Conservation (phyloP, 2,888 invertebrate genomes). For the Andrena flavipes region DNA sequence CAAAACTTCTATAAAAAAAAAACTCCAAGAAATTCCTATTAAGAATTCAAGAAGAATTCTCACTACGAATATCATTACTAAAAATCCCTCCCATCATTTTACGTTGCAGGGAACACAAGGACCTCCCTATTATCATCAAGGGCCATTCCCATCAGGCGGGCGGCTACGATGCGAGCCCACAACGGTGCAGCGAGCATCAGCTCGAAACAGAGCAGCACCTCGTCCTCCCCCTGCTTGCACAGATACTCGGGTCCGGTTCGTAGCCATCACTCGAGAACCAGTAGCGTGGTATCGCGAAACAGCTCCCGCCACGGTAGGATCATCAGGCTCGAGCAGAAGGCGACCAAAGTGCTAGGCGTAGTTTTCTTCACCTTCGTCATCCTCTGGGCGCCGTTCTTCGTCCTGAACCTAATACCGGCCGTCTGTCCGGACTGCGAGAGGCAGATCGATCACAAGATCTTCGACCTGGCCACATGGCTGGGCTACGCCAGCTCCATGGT, state of each 20-base stretch:
- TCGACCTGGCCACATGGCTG: slow-evolving; percentile 95
- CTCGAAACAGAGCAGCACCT: slow-evolving; percentile 80
- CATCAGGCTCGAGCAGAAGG: slow-evolving; percentile 96
- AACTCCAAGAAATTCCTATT: too few species aligned
- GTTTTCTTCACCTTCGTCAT: slow-evolving; percentile 98
- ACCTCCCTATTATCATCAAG: slow-evolving; percentile 78
- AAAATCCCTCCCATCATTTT: too few species aligned
- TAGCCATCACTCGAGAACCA: slow-evolving; percentile 91
- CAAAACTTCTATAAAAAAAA: too few species aligned
- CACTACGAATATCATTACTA: too few species aligned
- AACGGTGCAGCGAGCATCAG: slow-evolving; percentile 82
- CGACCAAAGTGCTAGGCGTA: slow-evolving; percentile 97
- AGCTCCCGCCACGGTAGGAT: slow-evolving; percentile 93
- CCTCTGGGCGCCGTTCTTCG: slow-evolving; percentile 98
- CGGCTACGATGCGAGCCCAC: slow-evolving; percentile 88
- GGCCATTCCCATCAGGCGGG: slow-evolving; percentile 86
- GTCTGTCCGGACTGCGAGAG: slow-evolving; percentile 93
- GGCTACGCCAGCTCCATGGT: slow-evolving; percentile 98
- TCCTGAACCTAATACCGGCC: slow-evolving; percentile 93
- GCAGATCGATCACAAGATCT: slow-evolving; percentile 91
- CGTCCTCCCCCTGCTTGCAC: slow-evolving; percentile 87
- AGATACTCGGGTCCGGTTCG: slow-evolving; percentile 87
- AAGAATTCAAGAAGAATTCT: too few species aligned
- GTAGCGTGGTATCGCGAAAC: slow-evolving; percentile 92
- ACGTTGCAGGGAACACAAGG: slow-evolving; percentile 85